These are phyloP conservation scores for Perca flavescens DNA, from an alignment of 2,113 vertebrate species.

Conservation along the genomic window DNA sequence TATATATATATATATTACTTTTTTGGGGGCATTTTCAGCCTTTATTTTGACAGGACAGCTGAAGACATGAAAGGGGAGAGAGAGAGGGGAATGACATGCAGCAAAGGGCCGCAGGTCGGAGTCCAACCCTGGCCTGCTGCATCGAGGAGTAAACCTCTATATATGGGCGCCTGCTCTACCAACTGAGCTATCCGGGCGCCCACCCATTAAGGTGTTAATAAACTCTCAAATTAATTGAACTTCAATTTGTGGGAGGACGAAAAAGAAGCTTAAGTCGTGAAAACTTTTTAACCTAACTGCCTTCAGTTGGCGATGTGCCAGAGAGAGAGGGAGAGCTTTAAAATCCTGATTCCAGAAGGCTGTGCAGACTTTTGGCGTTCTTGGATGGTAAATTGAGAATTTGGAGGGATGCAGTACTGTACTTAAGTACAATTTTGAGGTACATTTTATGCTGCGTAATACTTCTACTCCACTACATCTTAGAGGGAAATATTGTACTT, in stretches of 20 bases:
- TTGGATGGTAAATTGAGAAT: neutral
- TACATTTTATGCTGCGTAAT: neutral
- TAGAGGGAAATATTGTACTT: no score
- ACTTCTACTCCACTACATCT: neutral
- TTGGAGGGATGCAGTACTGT: neutral
- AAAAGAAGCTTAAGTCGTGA: neutral
- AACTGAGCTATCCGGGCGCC: no score
- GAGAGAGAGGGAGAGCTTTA: no score
- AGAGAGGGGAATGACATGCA: no score
- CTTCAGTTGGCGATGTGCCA: rapidly evolving
- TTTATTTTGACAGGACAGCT: no score
- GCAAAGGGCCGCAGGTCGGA: no score
- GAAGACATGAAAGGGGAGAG: neutral
- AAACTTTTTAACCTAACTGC: neutral
- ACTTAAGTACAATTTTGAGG: neutral
- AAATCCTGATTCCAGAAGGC: neutral
- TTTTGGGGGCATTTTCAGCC: no score
- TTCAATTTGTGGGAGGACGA: neutral
- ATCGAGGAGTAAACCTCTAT: no score
- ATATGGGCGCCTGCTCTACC: no score
- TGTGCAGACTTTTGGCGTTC: no score
- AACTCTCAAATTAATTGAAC: neutral
- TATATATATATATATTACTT: no score
- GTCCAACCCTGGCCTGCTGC: no score
- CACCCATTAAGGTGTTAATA: neutral